Base-by-base conservation (phyloP, 2,113 vertebrate species). In the Nansenia antarctica region DNA sequence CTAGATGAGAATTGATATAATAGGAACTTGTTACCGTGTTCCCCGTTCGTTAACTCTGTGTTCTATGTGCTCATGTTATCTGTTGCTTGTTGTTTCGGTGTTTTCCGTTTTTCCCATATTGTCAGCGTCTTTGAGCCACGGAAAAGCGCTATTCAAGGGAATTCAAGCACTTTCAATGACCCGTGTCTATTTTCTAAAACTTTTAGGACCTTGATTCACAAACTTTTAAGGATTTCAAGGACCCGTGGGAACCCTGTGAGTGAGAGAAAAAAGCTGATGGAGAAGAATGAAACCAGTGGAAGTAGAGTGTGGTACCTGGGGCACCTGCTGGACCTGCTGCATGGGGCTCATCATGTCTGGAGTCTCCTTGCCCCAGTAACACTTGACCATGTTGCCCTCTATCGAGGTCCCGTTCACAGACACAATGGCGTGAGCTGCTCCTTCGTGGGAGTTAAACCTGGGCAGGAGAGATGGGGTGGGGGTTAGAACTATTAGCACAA, bases 311-410 rank as follows among this genome's bases (percentile, higher is more conserved):
- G 53, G 68, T 87, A 92, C 92, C 91, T 91, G 91, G 37, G 91
- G 89, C 70, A 93, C 72, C 31, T 88, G 83, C 82, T 86, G 82
- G 82, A 93, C 87, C 94, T 98, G 97, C 77, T 96, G 98, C 74
- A 99, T 94, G 0, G 96, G 94, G 71, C 83, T 96, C 88, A 92
- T 87, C 93, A 96, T 94, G 88, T 99, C 98, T 0, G 97, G 94
- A 0, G 94, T 98, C 86, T 99, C 98, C 90, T 99, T 99, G 67
- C 97, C 98, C 98, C 98, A 99, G 78, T 97, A 99, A 80, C 98
- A 99, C 80, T 99, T 99, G 61, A 99, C 98, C 2, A 95, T 87
- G 74, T 98, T 94, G 26, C 97, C 96, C 82, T 99, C 98, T 78
- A 99, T 93, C 62, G 94, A 92, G 7, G 95, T 95, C 42, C 96